Percentiles rank a stretch among this genome's conserved stretches.
Conservation (phyloP, 2,888 invertebrate genomes). For the Colostygia pectinataria region DNA sequence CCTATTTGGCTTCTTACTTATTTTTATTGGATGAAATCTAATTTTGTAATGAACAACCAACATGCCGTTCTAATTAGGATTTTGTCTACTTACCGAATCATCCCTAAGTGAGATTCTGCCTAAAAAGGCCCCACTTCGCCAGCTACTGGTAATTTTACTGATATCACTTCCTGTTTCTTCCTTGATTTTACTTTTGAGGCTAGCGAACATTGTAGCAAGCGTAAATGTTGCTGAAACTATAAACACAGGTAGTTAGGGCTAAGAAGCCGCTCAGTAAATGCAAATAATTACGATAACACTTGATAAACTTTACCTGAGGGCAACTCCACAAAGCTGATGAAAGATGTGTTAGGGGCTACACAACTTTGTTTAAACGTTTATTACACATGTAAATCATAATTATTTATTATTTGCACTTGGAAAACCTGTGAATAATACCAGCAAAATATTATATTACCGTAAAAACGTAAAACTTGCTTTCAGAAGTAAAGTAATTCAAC, state of each 20-base stretch:
- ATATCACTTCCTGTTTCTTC: constrained; percentile 94
- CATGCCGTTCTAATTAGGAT: neutral
- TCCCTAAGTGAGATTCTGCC: constrained; percentile 78
- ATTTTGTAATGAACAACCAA: neutral
- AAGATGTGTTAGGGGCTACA: neutral
- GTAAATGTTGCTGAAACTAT: constrained; percentile 29
- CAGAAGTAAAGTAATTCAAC: too few relatives aligned
- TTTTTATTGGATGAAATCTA: too few relatives aligned
- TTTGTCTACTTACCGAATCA: constrained; percentile 58
- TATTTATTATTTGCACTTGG: neutral
- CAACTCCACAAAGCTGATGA: neutral
- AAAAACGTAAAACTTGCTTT: too few relatives aligned
- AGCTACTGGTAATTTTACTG: constrained; percentile 75
- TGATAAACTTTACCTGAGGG: constrained; percentile 15
- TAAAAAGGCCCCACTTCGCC: constrained; percentile 77
- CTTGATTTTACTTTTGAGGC: constrained; percentile 93
- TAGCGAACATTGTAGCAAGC: constrained; percentile 88
- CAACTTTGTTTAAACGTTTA: neutral
- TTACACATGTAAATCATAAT: constrained; percentile 8
- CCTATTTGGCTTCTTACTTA: too few relatives aligned
- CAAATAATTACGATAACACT: constrained; percentile 11
- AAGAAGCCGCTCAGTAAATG: neutral
- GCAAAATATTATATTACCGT: neutral
- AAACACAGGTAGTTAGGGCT: constrained; percentile 2
- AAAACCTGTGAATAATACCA: neutral